Base-by-base conservation (phyloP, 2,113 vertebrate species). In the Microcebus ravelobensis region DNA sequence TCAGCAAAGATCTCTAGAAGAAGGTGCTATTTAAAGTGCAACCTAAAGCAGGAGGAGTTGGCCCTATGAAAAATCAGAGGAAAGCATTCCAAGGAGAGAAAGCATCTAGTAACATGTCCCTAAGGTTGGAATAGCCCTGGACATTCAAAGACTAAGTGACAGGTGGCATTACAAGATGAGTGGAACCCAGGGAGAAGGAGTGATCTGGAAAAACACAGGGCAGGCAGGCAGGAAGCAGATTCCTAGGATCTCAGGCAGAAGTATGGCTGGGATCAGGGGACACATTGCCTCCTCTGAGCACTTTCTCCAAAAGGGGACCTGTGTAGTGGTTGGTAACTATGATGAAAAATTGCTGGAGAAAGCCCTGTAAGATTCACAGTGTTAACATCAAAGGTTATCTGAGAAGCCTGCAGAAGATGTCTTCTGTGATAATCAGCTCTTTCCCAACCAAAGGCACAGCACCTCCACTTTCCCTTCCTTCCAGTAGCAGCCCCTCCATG, bases 151-250 rank as follows among this genome's bases (percentile, higher is more conserved):
- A 73, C n/a, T 39, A 23, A 34, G 18, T 63, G 45, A 13, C 76
- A 89, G 36, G 29, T 21, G 8, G 17, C 13, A 21, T 74, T n/a
- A 13, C 63, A 31, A 21, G 59, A 21, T 59, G 4, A 57, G 39
- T 65, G 12, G 25, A 0, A 4, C 52, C 1, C 0, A 0, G 55
- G 3, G 11, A 8, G 21, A 8, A 31, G 25, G 15, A 34, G 1
- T 23, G 18, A 3, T 76, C 34, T 91, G 76, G 6, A 68, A 76
- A 6, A 31, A 45, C 3, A 8, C 25, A 17, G 42, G 18, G 10
- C 1, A 61, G 48, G 10, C 20, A 61, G 52, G 18, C 18, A 59
- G 5, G 29, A 48, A 7, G 9, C 13, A 71, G n/a, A 31, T 7
- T 15, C 13, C 1, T 39, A 42, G 59, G 12, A 3, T 87, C 42